Evolutionary conservation across 2,113 vertebrate species (phyloP).

Genomic region (Phalacrocorax aristotelis): DNA sequence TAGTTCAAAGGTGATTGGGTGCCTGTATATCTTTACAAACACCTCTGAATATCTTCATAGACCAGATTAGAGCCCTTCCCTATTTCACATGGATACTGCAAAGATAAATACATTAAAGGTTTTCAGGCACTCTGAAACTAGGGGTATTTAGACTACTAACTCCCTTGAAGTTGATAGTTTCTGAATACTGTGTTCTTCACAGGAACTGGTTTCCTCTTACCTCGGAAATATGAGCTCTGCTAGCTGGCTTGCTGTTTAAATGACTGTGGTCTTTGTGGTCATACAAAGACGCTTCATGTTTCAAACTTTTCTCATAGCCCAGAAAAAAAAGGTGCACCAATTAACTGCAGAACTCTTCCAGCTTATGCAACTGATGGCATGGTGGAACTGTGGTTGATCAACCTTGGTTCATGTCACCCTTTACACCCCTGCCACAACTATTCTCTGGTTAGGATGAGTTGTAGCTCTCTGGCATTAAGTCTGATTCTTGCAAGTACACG

Average conservation of each 20-base stretch:
- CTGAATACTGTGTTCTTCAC: background rate
- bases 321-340: background rate
- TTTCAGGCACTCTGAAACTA: background rate
- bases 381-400: rapidly evolving
- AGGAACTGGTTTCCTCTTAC: background rate
- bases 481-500: background rate
- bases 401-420: background rate
- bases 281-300: background rate
- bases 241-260: background rate
- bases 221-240: background rate
- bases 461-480: background rate
- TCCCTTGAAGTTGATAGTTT: background rate
- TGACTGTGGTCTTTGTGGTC: background rate
- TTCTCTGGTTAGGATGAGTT: background rate
- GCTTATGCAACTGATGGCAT: background rate
- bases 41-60: background rate
- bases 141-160: background rate
- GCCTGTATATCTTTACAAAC: background rate
- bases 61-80: background rate
- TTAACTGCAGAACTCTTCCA: background rate
- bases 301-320: background rate
- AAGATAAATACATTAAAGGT: background rate
- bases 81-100: background rate
- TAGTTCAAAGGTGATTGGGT: background rate
- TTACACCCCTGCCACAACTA: background rate